Evolutionary conservation across 2,888 invertebrate genomes (phyloP), one percentile per base, ranked within the genome.

Genomic region (Sphinx pinastri): DNA sequence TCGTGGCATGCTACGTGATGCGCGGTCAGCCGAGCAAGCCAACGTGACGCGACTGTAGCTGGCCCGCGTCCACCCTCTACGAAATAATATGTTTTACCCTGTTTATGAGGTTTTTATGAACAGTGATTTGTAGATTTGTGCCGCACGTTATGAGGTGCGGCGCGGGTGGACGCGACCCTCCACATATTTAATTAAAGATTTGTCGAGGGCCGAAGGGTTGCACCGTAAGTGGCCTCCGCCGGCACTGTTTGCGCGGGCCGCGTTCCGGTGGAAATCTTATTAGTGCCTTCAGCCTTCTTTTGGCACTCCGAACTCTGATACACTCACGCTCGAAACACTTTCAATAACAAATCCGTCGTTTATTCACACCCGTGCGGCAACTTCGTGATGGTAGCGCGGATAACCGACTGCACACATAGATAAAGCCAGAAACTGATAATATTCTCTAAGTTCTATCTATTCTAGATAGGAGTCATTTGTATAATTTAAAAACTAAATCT

Each of bases 121-220:
- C 86, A 79, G 78, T 82, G 88, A 86, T 86, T 86, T 82, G 81
- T 82, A 80, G 83, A 86, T 85, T 84, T 81, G 82, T 81, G 77
- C 75, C 77, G 75, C 82, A 81, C 80, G 79, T 78, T 76, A 77
- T 75, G 69, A 74, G 76, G 79, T 76, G 75, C 73, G 71, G 69
- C 68, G 68, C 71, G 63, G 69, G 59, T 66, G 54, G 60, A 68
- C 51, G 76, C 73, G 75, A 72, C 74, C 71, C 77, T 73, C 75
- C 75, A 73, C 73, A 76, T 79, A 81, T 84, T 84, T 81, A 81
- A 84, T 84, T 79, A 84, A 83, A 81, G 81, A 81, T 82, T 80
- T 70, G 72, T 12, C 25, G 63, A 63, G 63, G 63, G 68, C 71
- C 59, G 74, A 80, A 82, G 83, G 82, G 81, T 81, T 81, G 76